A percentile compares a stretch with the other conserved stretches of the same genome.
These are phyloP conservation scores for Scalopus aquaticus DNA, from an alignment of 2,113 vertebrate genomes.

Conservation along the genomic window DNA sequence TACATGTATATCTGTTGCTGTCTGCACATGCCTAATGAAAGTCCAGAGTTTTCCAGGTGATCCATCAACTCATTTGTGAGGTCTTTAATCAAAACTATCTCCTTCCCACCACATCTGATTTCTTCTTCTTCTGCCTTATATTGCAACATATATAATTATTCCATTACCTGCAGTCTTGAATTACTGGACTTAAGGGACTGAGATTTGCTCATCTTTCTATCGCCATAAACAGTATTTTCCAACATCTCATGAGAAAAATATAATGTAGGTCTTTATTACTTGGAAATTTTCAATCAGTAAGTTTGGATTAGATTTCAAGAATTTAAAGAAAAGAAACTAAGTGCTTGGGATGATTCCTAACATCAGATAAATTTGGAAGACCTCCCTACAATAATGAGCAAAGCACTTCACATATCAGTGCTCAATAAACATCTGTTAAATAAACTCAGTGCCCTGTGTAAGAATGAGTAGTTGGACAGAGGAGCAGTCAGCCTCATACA, in stretches of 20 bases:
- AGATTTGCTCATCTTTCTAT: not conserved
- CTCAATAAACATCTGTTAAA: not conserved
- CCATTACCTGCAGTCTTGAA: not conserved
- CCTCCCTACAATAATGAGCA: not conserved
- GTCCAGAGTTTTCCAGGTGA: not conserved
- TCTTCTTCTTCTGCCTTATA: not conserved
- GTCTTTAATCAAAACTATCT: not conserved
- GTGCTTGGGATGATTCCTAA: not conserved
- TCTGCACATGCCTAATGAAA: not conserved
- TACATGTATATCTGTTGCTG: not conserved
- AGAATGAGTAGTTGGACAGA: not conserved
- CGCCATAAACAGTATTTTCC: not conserved
- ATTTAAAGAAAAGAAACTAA: not conserved
- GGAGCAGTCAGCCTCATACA: too few relatives aligned
- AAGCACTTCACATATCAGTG: not conserved
- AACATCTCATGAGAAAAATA: not conserved
- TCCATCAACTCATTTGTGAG: not conserved
- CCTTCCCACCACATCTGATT: rapidly evolving
- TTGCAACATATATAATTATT: too few relatives aligned
- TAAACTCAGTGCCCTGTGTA: not conserved
- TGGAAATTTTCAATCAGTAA: not conserved
- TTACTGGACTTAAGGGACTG: not conserved
- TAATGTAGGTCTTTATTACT: not conserved
- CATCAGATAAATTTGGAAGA: not conserved
- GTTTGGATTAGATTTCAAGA: not conserved